phyloP scores from a whole-genome alignment of 2,888 invertebrate genomes.

The Apotomis turbidana region DNA sequence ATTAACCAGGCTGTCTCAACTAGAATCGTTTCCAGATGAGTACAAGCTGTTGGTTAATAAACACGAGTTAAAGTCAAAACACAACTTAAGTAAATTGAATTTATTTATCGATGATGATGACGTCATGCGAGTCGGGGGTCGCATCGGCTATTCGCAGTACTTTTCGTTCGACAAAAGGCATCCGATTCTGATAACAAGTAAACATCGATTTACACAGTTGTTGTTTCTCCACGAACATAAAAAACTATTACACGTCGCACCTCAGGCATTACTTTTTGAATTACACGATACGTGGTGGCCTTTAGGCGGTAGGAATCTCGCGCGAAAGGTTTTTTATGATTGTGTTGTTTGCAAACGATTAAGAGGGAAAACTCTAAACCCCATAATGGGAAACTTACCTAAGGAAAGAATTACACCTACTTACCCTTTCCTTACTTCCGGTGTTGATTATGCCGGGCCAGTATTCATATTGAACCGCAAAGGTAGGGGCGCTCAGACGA shows the following conservation, averaged over 20 bases:
- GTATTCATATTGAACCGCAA: constrained; percentile 45
- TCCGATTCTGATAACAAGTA: background rate
- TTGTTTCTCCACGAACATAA: background rate
- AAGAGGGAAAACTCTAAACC: constrained; percentile 13
- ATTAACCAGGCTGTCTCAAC: constrained; percentile 1
- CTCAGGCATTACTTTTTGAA: constrained; percentile 14
- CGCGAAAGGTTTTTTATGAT: constrained; percentile 16
- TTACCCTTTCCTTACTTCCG: constrained; percentile 45
- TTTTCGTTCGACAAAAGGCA: background rate
- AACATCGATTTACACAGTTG: constrained; percentile 1
- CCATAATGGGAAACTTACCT: constrained; percentile 46
- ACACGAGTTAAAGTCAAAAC: background rate
- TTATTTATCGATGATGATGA: background rate
- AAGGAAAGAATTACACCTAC: constrained; percentile 43
- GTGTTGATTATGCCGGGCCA: constrained; percentile 49
- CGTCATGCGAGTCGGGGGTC: background rate
- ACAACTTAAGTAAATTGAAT: background rate
- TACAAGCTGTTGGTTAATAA: background rate
- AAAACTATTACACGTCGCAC: constrained; percentile 26
- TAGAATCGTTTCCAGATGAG: constrained; percentile 5
- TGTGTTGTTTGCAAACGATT: background rate
- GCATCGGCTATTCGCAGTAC: background rate
- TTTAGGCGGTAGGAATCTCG: constrained; percentile 42
- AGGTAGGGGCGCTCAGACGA: constrained; percentile 44
- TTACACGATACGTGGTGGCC: constrained; percentile 42